Percentiles rank a stretch among this genome's conserved stretches.
Evolutionary conservation across 2,888 invertebrate species (phyloP).

Genomic region (Aphidoletes aphidimyza): DNA sequence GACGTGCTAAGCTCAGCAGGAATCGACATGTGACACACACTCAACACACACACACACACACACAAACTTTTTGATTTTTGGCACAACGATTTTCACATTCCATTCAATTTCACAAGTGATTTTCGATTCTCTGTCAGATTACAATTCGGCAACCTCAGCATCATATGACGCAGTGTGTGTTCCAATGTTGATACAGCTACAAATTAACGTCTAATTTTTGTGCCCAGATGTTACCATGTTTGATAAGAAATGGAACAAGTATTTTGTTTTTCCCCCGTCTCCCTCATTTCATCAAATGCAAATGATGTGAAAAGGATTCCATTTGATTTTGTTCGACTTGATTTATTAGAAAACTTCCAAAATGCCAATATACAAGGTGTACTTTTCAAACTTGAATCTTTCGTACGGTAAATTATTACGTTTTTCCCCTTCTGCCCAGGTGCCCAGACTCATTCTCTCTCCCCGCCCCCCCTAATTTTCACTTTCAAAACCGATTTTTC

Average conservation of each 20-base stretch:
- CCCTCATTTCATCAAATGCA: background rate
- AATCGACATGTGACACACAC: background rate
- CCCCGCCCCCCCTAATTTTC: no score
- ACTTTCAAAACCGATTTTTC: background rate
- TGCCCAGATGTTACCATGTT: background rate
- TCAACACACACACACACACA: background rate
- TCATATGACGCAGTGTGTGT: background rate
- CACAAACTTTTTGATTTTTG: background rate
- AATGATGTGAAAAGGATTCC: conserved; percentile 15
- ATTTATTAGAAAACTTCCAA: background rate
- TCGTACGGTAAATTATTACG: no score
- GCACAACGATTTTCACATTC: background rate
- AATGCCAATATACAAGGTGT: no score
- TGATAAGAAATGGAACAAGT: background rate
- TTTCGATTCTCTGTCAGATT: background rate
- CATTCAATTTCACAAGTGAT: conserved; percentile 2
- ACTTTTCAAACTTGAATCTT: no score
- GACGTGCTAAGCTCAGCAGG: background rate
- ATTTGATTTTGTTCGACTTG: background rate
- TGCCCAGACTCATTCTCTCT: no score
- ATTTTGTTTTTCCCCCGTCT: no score
- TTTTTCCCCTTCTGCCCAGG: no score
- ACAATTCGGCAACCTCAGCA: background rate
- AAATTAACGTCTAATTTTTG: conserved; percentile 9
- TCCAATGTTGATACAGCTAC: background rate